Conservation (phyloP, 2,888 invertebrate genomes). For the Neuroscelio doddi region DNA sequence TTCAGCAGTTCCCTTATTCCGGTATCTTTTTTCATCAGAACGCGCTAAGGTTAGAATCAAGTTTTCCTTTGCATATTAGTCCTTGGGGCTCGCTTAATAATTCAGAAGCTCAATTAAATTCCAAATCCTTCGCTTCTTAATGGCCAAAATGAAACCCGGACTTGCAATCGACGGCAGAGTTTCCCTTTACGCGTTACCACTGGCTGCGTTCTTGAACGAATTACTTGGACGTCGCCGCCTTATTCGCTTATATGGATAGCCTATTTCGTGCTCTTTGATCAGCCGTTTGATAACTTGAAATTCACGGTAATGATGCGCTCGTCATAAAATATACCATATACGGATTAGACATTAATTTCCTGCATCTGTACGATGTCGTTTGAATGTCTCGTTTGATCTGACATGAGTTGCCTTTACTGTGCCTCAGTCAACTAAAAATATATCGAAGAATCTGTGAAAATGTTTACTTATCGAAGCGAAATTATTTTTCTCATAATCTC, state of each 20-base stretch:
- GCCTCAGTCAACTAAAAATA: no score
- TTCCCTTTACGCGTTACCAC: slow-evolving; percentile 14
- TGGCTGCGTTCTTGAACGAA: slow-evolving; percentile 14
- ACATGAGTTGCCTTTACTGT: no score
- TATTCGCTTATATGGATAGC: slow-evolving; percentile 22
- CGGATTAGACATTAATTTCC: slow-evolving; percentile 41
- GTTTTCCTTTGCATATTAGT: slow-evolving; percentile 39
- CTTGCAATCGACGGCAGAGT: slow-evolving; percentile 27
- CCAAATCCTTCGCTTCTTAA: slow-evolving; percentile 13
- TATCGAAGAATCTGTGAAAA: no score
- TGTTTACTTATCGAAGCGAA: no score
- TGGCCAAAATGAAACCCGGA: slow-evolving; percentile 9
- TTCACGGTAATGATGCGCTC: slow-evolving; percentile 41
- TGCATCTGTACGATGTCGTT: slow-evolving; percentile 26
- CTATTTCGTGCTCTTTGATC: slow-evolving; percentile 37
- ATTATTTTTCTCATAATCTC: no score
- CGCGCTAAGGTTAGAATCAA: slow-evolving; percentile 15
- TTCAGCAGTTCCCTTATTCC: no score
- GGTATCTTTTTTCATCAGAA: no score
- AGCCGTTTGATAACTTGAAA: slow-evolving; percentile 42
- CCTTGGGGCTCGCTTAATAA: slow-evolving; percentile 46
- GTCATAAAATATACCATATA: slow-evolving; percentile 26
- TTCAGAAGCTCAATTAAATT: slow-evolving; percentile 33
- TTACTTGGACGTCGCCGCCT: slow-evolving; percentile 24
- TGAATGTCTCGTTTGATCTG: slow-evolving; percentile 13